These are phyloP conservation scores for Phoebastria nigripes DNA, from an alignment of 2,797 vertebrate genomes.

Conservation along the genomic window DNA sequence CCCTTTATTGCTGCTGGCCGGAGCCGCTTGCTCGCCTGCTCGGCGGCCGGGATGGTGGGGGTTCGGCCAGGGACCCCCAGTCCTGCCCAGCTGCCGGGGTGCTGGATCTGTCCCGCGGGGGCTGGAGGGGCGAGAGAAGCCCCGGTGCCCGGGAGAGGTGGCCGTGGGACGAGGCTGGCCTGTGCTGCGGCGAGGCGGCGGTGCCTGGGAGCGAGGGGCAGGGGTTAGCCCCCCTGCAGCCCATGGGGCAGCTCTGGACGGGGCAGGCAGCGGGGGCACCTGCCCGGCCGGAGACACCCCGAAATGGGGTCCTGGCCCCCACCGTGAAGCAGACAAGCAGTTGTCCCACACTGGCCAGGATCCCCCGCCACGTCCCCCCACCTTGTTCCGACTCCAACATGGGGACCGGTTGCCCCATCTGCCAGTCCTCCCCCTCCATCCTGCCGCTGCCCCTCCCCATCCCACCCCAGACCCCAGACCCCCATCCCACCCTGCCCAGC, in stretches of 20 bases:
- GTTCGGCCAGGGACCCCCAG: background rate
- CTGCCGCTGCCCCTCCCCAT: background rate
- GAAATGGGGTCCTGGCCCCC: background rate
- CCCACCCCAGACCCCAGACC: background rate
- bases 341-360: background rate
- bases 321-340: background rate
- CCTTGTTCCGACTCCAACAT: rapidly evolving
- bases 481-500: background rate
- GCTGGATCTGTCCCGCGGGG: background rate
- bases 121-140: background rate
- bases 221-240: background rate
- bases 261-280: background rate
- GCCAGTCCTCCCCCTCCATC: background rate
- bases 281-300: background rate
- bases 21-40: background rate
- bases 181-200: slow-evolving; percentile 47
- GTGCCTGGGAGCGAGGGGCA: slow-evolving; percentile 40
- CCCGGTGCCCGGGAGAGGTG: slow-evolving; percentile 21
- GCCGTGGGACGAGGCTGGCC: slow-evolving; percentile 65
- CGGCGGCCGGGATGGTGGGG: background rate
- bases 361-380: too few relatives aligned
- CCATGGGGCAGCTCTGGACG: background rate
- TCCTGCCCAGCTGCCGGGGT: background rate
- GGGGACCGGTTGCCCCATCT: background rate
- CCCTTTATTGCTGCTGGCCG: background rate